Evolutionary conservation across 1,140 invertebrate genomes (phyloP).

Genomic region (Drosophila oshimai): DNA sequence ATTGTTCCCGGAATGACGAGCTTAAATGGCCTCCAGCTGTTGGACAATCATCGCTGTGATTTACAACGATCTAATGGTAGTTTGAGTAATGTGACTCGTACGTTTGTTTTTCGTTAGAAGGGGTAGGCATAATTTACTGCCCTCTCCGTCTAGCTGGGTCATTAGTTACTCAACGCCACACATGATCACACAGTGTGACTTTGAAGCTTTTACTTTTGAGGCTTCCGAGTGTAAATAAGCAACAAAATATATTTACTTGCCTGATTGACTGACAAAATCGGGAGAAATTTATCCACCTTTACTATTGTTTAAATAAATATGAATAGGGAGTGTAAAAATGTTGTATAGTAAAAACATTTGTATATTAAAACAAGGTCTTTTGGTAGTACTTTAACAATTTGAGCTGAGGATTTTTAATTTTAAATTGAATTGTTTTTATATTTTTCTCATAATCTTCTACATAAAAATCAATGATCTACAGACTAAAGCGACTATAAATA

Average conservation of each 20-base stretch:
- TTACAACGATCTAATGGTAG: background rate
- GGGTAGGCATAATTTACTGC: background rate
- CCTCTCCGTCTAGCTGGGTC: background rate
- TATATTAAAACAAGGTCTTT: no score
- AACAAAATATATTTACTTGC: no score
- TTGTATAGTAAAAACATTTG: no score
- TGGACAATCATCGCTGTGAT: background rate
- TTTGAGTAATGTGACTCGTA: background rate
- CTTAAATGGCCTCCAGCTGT: slow-evolving; percentile 15
- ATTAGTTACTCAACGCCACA: background rate
- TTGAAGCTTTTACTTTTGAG: background rate
- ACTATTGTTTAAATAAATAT: no score
- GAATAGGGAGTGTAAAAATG: no score
- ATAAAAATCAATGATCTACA: background rate
- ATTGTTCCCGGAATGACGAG: background rate
- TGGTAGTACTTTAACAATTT: background rate
- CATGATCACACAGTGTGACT: background rate
- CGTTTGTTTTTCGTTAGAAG: background rate
- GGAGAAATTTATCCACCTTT: no score
- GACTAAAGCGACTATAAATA: background rate
- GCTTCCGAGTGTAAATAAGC: background rate
- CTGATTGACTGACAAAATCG: no score
- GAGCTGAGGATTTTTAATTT: no score
- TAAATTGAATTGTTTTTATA: background rate
- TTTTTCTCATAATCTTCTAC: background rate